A percentile compares a stretch with the other conserved stretches of the same genome.
Evolutionary conservation across 1,140 invertebrate genomes (phyloP).

Genomic region (Neodiprion lecontei): DNA sequence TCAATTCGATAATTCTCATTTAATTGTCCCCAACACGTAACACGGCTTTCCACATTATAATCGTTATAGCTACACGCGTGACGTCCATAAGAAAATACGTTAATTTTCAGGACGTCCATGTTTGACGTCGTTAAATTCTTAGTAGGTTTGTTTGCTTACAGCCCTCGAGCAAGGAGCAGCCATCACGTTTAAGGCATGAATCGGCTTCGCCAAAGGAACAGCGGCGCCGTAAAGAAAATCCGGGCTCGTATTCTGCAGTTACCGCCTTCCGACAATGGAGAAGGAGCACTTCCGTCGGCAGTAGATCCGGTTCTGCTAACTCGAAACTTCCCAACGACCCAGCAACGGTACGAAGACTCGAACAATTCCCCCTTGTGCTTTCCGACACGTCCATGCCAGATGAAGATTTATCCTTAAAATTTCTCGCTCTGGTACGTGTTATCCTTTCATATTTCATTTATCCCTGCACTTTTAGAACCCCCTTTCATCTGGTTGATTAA

Average conservation of each 20-base stretch:
- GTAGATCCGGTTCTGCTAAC: slow-evolving; percentile 29
- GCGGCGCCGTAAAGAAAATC: slow-evolving; percentile 25
- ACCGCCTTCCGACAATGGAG: slow-evolving; percentile 50
- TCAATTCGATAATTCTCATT: too few species aligned
- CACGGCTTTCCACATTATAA: too few species aligned
- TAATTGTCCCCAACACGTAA: too few species aligned
- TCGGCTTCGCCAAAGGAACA: slow-evolving; percentile 31
- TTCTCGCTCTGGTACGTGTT: slow-evolving; percentile 48
- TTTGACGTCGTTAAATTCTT: slow-evolving; percentile 32
- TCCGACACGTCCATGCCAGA: slow-evolving; percentile 50
- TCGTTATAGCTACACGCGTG: too few species aligned
- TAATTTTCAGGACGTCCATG: too few species aligned
- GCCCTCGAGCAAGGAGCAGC: slow-evolving; percentile 41
- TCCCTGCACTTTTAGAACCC: neutral
- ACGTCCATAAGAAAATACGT: too few species aligned
- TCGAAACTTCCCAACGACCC: slow-evolving; percentile 32
- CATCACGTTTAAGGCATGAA: slow-evolving; percentile 27
- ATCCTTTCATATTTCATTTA: neutral
- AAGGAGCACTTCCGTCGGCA: slow-evolving; percentile 38
- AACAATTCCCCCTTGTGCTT: slow-evolving; percentile 48
- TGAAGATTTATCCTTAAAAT: slow-evolving; percentile 52
- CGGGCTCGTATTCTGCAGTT: slow-evolving; percentile 37
- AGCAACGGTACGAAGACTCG: slow-evolving; percentile 37
- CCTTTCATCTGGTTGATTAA: too few species aligned
- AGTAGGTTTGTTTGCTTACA: slow-evolving; percentile 43